Evolutionary conservation across 2,113 vertebrate genomes (phyloP).

Genomic region (Cheirogaleus medius): DNA sequence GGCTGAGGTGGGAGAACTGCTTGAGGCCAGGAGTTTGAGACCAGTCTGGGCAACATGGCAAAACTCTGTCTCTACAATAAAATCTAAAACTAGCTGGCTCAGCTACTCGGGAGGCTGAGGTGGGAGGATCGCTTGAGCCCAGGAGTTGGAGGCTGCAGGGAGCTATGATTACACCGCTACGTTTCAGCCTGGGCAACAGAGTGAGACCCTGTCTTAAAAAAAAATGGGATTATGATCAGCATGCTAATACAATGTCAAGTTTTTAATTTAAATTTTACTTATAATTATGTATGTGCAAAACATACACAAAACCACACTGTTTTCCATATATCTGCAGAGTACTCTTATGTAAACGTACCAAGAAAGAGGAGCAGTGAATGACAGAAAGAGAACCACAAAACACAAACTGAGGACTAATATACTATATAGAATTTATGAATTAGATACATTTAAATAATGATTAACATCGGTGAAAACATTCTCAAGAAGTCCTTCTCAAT

Average conservation of each 20-base stretch:
- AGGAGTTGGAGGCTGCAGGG: too few species aligned
- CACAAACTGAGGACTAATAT: not conserved
- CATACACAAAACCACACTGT: not conserved
- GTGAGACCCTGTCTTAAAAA: too few species aligned
- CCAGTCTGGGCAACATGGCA: too few species aligned
- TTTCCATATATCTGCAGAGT: conserved; percentile 19
- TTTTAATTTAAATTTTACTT: conserved; percentile 39
- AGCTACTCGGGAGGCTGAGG: too few species aligned
- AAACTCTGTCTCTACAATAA: too few species aligned
- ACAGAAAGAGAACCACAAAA: not conserved
- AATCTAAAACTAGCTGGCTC: too few species aligned
- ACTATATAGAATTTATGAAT: not conserved
- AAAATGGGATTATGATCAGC: not conserved
- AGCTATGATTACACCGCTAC: too few species aligned
- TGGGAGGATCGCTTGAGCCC: too few species aligned
- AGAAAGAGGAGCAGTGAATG: not conserved
- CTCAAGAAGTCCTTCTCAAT: not conserved
- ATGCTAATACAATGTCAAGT: not conserved
- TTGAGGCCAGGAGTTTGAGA: too few species aligned
- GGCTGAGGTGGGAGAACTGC: too few species aligned
- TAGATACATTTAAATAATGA: not conserved
- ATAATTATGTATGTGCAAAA: not conserved
- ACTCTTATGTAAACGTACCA: not conserved
- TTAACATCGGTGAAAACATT: conserved; percentile 21
- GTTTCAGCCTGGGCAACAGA: too few species aligned